These are phyloP conservation scores for Orestias chungarensis DNA, from an alignment of 2,797 vertebrate species.

Conservation along the genomic window DNA sequence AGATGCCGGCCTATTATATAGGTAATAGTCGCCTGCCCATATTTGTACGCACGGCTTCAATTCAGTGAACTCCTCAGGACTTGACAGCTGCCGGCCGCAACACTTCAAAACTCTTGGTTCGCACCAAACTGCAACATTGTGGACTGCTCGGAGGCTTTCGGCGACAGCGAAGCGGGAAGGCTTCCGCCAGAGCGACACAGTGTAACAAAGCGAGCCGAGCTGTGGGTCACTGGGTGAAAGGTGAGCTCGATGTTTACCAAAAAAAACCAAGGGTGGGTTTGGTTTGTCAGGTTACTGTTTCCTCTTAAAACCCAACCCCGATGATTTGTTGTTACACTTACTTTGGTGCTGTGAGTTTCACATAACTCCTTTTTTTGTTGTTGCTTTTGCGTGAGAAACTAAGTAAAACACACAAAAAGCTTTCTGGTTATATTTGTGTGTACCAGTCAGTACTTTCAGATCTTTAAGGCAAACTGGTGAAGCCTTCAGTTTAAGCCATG, in stretches of 20 bases:
- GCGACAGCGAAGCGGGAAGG: slow-evolving; percentile 1
- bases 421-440: slow-evolving; percentile 3
- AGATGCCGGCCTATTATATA: background rate
- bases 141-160: background rate
- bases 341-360: background rate
- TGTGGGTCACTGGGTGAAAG: slow-evolving; percentile 62
- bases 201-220: slow-evolving; percentile 10
- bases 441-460: slow-evolving; percentile 19
- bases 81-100: slow-evolving; percentile 17
- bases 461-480: slow-evolving; percentile 5
- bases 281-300: background rate
- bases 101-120: slow-evolving; percentile 15
- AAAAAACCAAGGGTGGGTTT: no score
- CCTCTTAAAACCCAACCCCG: background rate
- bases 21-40: slow-evolving; percentile 15
- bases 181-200: background rate
- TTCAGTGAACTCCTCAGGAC: background rate
- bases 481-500: slow-evolving; percentile 15
- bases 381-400: background rate
- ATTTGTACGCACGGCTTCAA: background rate
- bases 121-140: background rate
- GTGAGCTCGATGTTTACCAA: no score
- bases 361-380: background rate
- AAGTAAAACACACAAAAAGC: background rate
- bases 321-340: background rate